Evolutionary conservation across 64 coral and sea anemone genomes (phyloP), one percentile per base, ranked within the genome.

Genomic region (Stichodactyla mertensii): DNA sequence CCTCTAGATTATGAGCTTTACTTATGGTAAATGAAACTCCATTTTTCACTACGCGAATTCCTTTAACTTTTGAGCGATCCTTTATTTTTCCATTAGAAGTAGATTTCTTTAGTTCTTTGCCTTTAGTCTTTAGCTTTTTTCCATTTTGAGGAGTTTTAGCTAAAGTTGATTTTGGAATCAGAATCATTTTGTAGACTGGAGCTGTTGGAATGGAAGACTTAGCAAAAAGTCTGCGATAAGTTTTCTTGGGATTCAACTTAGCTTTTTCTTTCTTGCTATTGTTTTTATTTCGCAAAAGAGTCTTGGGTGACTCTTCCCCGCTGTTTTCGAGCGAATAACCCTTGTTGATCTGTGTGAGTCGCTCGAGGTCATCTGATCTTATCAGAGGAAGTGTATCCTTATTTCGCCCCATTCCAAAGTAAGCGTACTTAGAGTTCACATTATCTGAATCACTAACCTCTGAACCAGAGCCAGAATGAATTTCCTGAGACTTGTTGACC

Each of bases 11-110:
- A 2, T 54, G 36, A 18, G 12, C 20, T 81, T 81, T 81, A 81
- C 53, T 81, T 7, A 81, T 52, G 1, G 78, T 81, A 22, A 81
- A 81, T 19, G 52, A 7, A 22, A 81, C 78, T 3, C 78, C 78
- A 81, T 81, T 81, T 10, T 81, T 81, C 78, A 81, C 78, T 7
- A 81, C 78, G 16, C 78, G 78, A 81, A 81, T 7, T 81, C 69
- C 78, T 81, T 81, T 81, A 5, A 81, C 78, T 10, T 81, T 31
- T 6, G 78, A 53, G 16, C 7, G 54, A 52, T 81, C 8, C 24
- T 74, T 74, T 11, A 0, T 23, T 74, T 74, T 74, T 13, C 69
- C 9, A 58, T 58, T 74, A n/a, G 24, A 31, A 74, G 6, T 31
- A 58, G 56, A 11, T 74, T 74, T 74, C 24, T 74, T 74, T 31